These are phyloP conservation scores for Macrosiphum euphorbiae DNA, from an alignment of 2,888 invertebrate genomes.

Conservation along the genomic window DNA sequence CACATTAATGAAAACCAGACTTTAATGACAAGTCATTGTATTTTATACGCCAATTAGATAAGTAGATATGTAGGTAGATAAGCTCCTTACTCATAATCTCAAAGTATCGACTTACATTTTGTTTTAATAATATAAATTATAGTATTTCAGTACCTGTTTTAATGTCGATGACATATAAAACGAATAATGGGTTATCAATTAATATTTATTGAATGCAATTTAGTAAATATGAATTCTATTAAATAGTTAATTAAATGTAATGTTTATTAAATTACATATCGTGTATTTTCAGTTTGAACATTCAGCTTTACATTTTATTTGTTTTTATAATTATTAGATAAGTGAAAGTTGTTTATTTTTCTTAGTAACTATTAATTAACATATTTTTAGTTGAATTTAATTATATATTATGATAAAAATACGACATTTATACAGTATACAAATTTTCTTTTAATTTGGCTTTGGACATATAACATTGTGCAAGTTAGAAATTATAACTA, in stretches of 20 bases:
- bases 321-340: not conserved
- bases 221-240: not conserved
- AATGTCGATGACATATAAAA: not conserved
- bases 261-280: not conserved
- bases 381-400: conserved; percentile 19
- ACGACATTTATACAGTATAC: not conserved
- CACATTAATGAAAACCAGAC: not conserved
- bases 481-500: not conserved
- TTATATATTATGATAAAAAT: not conserved
- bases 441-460: not conserved
- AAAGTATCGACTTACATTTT: not conserved
- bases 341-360: conserved; percentile 27
- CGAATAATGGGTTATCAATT: not conserved
- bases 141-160: not conserved
- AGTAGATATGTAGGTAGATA: not conserved
- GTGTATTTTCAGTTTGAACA: not conserved
- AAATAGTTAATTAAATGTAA: not conserved
- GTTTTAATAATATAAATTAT: not conserved
- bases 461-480: not conserved
- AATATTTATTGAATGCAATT: not conserved
- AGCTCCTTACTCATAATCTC: not conserved
- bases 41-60: not conserved
- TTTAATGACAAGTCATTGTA: conserved; percentile 9
- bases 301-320: not conserved
- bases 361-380: not conserved